Evolutionary conservation across 2,797 vertebrate species (phyloP).

Genomic region (Neoniphon sammara): DNA sequence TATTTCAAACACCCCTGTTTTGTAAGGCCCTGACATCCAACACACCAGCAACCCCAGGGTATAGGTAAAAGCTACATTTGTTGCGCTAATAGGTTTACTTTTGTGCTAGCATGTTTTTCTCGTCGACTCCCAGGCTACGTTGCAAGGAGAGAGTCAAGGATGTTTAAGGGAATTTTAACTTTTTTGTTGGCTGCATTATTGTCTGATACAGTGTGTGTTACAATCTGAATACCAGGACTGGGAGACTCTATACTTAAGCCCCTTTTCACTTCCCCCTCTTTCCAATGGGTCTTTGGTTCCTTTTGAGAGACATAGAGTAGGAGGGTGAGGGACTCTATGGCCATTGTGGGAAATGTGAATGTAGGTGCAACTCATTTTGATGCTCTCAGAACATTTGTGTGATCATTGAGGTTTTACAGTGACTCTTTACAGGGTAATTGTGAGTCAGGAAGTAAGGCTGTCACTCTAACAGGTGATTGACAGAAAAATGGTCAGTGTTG

Average conservation of each 20-base stretch:
- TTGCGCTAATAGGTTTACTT: constrained; percentile 82
- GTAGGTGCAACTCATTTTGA: constrained; percentile 36
- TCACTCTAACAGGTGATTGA: constrained; percentile 44
- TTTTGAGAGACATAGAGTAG: constrained; percentile 49
- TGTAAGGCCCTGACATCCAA: constrained; percentile 76
- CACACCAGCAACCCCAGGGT: constrained; percentile 66
- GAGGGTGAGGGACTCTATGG: constrained; percentile 46
- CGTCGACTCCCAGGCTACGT: constrained; percentile 55
- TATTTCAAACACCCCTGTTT: constrained; percentile 79
- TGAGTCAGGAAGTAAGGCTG: constrained; percentile 52
- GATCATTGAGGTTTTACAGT: constrained; percentile 45
- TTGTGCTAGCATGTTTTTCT: constrained; percentile 72
- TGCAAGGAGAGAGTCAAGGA: constrained; percentile 60
- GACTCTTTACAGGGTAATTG: constrained; percentile 52
- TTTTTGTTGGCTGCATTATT: constrained; percentile 49
- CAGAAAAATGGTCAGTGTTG: constrained; percentile 39
- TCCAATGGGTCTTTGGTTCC: constrained; percentile 53
- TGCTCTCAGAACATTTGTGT: constrained; percentile 40
- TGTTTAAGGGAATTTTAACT: constrained; percentile 63
- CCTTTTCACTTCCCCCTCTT: constrained; percentile 58
- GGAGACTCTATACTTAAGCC: constrained; percentile 52
- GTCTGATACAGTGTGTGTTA: constrained; percentile 57
- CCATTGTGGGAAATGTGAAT: constrained; percentile 59
- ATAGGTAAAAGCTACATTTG: constrained; percentile 75
- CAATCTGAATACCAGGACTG: constrained; percentile 52